phyloP scores from a whole-genome alignment of 2,888 invertebrate species.

The Mongoloraphidia duomilia region DNA sequence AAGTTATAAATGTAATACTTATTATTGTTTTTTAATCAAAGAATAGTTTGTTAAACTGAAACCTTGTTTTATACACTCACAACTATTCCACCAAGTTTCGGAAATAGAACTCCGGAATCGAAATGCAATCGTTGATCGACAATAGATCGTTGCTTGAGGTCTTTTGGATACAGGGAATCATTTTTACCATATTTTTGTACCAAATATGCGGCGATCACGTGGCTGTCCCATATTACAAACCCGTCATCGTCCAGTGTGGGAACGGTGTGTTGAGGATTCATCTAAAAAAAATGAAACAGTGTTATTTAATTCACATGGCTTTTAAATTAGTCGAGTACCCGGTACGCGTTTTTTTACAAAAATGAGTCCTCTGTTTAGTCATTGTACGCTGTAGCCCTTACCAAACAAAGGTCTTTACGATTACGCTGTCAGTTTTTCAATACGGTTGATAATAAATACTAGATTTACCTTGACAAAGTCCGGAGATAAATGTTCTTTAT shows the following conservation, averaged over 20 bases:
- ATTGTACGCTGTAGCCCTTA: too few relatives aligned
- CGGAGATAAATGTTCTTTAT: slow-evolving; percentile 26
- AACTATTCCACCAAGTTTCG: slow-evolving; percentile 28
- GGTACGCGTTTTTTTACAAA: background rate
- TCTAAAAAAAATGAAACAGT: slow-evolving; percentile 21
- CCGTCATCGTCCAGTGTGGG: slow-evolving; percentile 42
- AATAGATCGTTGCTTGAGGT: slow-evolving; percentile 33
- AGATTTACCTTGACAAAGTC: slow-evolving; percentile 27
- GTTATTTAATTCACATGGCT: too few relatives aligned
- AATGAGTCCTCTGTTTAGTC: too few relatives aligned
- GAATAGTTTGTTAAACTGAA: too few relatives aligned
- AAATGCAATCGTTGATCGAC: slow-evolving; percentile 40
- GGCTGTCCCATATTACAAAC: slow-evolving; percentile 33
- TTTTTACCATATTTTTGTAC: slow-evolving; percentile 36
- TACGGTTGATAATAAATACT: background rate
- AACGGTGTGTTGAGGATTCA: slow-evolving; percentile 41
- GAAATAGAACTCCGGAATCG: slow-evolving; percentile 35
- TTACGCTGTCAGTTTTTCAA: background rate
- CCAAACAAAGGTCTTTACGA: too few relatives aligned
- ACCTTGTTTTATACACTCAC: too few relatives aligned
- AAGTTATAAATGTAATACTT: too few relatives aligned
- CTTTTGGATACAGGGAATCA: slow-evolving; percentile 39
- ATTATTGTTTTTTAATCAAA: too few relatives aligned
- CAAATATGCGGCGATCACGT: slow-evolving; percentile 36
- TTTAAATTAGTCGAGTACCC: too few relatives aligned